These are phyloP conservation scores for Opisthograptis luteolata DNA, from an alignment of 2,888 invertebrate genomes.

Conservation along the genomic window DNA sequence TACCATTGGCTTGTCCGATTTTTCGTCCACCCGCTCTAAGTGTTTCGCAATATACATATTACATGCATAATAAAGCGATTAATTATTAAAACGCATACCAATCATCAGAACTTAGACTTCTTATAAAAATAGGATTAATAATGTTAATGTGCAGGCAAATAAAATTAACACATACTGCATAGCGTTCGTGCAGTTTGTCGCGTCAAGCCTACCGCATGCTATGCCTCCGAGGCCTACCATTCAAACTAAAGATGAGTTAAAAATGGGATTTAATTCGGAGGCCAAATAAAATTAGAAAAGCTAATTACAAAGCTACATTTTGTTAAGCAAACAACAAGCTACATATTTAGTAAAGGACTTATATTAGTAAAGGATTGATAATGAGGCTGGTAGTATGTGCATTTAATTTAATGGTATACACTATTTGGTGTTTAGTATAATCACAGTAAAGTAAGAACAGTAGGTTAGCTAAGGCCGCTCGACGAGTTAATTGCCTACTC, in stretches of 20 bases:
- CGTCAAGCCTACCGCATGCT: conserved; percentile 49
- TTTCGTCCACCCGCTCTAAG: too few species aligned
- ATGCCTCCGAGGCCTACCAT: conserved; percentile 64
- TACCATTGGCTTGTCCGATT: too few species aligned
- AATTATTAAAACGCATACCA: background rate
- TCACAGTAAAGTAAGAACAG: too few species aligned
- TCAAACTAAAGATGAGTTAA: conserved; percentile 37
- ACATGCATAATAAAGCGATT: too few species aligned
- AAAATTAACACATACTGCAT: conserved; percentile 55
- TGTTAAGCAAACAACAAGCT: background rate
- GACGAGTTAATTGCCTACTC: too few species aligned
- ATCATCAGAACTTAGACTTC: background rate
- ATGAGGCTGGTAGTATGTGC: too few species aligned
- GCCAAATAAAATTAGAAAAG: conserved; percentile 10
- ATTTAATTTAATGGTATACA: too few species aligned
- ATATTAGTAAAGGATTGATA: too few species aligned
- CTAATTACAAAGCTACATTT: background rate
- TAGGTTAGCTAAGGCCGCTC: too few species aligned
- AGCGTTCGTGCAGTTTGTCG: conserved; percentile 43
- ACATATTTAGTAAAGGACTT: background rate
- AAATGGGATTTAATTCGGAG: conserved; percentile 60
- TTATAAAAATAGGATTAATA: background rate
- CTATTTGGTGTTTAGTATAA: too few species aligned
- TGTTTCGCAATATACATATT: too few species aligned
- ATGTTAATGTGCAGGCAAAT: conserved; percentile 46